Evolutionary conservation across 2,888 invertebrate genomes (phyloP), one percentile per base, ranked within the genome.

Genomic region (Abrostola triplasia): DNA sequence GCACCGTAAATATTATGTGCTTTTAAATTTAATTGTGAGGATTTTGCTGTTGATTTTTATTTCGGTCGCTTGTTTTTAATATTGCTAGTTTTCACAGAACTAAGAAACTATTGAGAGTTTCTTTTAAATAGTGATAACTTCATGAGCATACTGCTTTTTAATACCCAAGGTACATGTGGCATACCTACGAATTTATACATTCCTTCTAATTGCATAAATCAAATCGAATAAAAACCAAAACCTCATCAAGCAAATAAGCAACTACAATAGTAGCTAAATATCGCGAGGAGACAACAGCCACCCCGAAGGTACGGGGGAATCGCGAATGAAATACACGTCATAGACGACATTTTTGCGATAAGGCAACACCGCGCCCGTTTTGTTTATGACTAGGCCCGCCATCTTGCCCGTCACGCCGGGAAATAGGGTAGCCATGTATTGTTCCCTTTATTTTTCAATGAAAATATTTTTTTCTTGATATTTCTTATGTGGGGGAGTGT

Each of bases 321-420:
- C 75, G 78, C 82, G 82, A 83, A 88, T 88, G 86, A 82, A 86
- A 89, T 88, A 88, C 84, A 84, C 84, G 89, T 88, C 89, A 89
- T 84, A 83, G 79, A 75, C 86, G 87, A 88, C 89, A 86, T 90
- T 91, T 90, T 85, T 87, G 87, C 83, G 91, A 91, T 90, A 90
- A 90, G 86, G 85, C 85, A 84, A 84, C 84, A 82, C 77, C 83
- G 77, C 64, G 79, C 79, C 70, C 78, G 82, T 85, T 88, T 90
- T 90, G 89, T 90, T 89, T 89, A 88, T 90, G 85, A 81, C 78
- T 79, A 70, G 77, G 69, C 64, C 74, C 84, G 90, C 90, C 90
- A 89, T 91, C 85, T 90, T 90, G 82, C 61, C 50, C 57, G 63
- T 80, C 69, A 71, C 69, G 76, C 64, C 73, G 67, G 61, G 70